These are phyloP conservation scores for Stenopsyche tienmushanensis DNA, from an alignment of 1,140 invertebrate species.

Conservation along the genomic window DNA sequence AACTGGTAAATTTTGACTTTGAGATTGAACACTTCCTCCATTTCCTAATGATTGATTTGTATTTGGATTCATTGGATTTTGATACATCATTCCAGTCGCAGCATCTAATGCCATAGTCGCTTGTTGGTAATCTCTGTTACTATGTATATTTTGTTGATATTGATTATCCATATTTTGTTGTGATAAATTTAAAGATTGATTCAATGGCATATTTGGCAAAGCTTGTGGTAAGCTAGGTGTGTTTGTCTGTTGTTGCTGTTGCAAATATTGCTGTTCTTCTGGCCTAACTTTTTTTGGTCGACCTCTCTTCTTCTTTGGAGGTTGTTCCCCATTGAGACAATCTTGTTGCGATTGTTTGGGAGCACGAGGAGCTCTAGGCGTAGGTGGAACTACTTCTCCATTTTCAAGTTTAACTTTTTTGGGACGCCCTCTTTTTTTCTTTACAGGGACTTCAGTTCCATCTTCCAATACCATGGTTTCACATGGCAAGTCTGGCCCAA, in stretches of 20 bases:
- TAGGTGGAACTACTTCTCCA: constrained; percentile 60
- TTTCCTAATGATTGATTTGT: constrained; percentile 11
- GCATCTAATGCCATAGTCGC: constrained; percentile 21
- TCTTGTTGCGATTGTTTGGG: constrained; percentile 48
- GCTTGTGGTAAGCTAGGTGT: constrained; percentile 10
- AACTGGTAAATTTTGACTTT: constrained; percentile 24
- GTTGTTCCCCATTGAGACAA: constrained; percentile 50
- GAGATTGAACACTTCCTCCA: constrained; percentile 10
- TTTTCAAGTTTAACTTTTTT: constrained; percentile 81
- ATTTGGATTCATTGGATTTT: constrained; percentile 22
- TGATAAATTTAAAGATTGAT: constrained; percentile 23
- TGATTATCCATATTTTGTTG: constrained; percentile 16
- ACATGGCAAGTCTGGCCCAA: constrained; percentile 53
- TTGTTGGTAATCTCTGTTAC: constrained; percentile 28
- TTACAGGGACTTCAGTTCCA: constrained; percentile 67
- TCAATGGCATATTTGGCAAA: constrained; percentile 25
- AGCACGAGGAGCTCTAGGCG: constrained; percentile 58
- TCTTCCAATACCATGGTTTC: constrained; percentile 58
- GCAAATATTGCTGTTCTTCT: constrained; percentile 54
- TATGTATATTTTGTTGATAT: constrained; percentile 14
- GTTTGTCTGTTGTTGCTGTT: constrained; percentile 47
- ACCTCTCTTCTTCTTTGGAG: constrained; percentile 80
- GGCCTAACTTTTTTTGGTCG: constrained; percentile 80
- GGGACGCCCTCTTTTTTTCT: constrained; percentile 84
- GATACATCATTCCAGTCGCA: constrained; percentile 30